Evolutionary conservation across 2,113 vertebrate genomes (phyloP).

Genomic region (Lonchura striata): DNA sequence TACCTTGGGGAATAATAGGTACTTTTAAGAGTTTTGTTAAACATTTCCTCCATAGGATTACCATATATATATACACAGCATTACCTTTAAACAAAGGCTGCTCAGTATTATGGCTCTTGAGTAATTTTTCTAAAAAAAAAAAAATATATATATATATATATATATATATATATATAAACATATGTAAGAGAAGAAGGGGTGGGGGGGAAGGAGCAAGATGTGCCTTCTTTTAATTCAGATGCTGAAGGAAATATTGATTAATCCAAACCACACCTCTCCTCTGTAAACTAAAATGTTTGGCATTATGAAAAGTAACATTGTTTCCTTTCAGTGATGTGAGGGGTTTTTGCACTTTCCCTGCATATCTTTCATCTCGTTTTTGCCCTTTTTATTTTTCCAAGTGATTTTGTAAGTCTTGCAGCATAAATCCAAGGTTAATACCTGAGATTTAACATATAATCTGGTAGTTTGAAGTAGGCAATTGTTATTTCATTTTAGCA

Average conservation of each 20-base stretch:
- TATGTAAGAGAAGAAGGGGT: background rate
- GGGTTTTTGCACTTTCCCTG: background rate
- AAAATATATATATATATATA: background rate
- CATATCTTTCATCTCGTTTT: background rate
- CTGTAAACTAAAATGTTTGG: background rate
- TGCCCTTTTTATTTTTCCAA: background rate
- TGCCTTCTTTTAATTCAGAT: background rate
- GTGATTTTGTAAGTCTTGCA: conserved; percentile 8
- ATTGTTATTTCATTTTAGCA: conserved; percentile 47
- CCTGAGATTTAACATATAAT: conserved; percentile 45
- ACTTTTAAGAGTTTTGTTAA: background rate
- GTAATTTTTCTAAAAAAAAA: background rate
- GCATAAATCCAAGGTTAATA: conserved; percentile 51
- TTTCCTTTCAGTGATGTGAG: background rate
- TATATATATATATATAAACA: background rate
- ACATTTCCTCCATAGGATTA: background rate
- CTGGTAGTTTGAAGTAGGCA: conserved; percentile 32
- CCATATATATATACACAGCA: background rate
- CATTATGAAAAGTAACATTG: background rate
- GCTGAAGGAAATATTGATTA: background rate
- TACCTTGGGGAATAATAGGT: background rate
- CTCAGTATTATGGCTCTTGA: background rate
- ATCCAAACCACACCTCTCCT: background rate
- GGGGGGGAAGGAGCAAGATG: background rate
- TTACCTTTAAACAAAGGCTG: background rate